A percentile compares a stretch with the other conserved stretches of the same genome.
Evolutionary conservation across 1,140 invertebrate species (phyloP).

Genomic region (Rhopalosiphum maidis): DNA sequence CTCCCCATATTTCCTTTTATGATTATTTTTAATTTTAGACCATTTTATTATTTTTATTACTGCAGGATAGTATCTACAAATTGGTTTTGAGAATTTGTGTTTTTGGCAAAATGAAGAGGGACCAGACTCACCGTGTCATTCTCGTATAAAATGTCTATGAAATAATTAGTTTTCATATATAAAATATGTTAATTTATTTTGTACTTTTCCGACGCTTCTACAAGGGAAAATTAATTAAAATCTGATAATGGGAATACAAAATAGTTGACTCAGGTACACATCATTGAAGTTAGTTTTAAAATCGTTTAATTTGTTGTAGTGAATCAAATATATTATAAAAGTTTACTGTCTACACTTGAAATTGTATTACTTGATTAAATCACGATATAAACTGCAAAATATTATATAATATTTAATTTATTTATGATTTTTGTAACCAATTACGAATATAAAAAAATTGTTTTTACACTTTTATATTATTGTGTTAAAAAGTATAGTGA

Average conservation of each 20-base stretch:
- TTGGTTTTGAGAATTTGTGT: background rate
- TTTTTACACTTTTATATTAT: no score
- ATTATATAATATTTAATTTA: no score
- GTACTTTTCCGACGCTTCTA: background rate
- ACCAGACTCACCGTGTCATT: background rate
- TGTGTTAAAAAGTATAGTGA: no score
- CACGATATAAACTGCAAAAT: background rate
- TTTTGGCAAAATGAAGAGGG: background rate
- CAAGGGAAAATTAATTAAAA: background rate
- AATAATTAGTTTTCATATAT: background rate
- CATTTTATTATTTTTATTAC: background rate
- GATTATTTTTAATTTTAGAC: background rate
- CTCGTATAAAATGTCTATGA: background rate
- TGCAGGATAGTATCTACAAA: no score
- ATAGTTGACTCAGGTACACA: background rate
- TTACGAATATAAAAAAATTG: no score
- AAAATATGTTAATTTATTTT: background rate
- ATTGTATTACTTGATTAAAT: background rate
- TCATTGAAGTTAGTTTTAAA: background rate
- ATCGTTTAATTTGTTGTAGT: background rate
- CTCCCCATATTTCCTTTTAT: background rate
- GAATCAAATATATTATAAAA: slow-evolving; percentile 3
- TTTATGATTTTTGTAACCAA: no score
- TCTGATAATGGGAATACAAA: background rate
- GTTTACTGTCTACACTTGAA: background rate